A percentile compares a stretch with the other conserved stretches of the same genome.
Conservation (phyloP, 2,113 vertebrate genomes). For the Gulo gulo region DNA sequence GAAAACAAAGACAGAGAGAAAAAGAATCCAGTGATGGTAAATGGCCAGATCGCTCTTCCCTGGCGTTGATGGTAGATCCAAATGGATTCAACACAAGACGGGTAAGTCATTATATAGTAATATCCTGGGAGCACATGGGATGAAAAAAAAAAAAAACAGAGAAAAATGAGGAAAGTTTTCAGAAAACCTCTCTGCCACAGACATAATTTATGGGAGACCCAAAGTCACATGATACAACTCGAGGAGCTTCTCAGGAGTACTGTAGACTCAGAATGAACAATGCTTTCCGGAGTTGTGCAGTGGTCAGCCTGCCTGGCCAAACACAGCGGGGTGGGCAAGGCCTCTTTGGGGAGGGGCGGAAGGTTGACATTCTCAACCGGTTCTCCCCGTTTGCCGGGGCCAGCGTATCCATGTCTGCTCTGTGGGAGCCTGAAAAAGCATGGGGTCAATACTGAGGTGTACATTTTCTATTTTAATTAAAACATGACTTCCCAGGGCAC, state of each 20-base stretch:
- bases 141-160: not conserved
- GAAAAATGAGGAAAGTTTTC: not conserved
- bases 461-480: not conserved
- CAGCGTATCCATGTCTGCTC: not conserved
- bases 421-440: not conserved
- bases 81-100: not conserved
- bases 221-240: not conserved
- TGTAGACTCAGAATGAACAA: too few species aligned
- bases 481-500: not conserved
- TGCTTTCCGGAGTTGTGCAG: not conserved
- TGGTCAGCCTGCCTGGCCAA: not conserved
- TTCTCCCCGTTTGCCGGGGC: not conserved
- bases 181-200: not conserved
- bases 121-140: not conserved
- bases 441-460: not conserved
- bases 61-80: not conserved
- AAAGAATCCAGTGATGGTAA: not conserved
- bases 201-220: not conserved
- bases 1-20: not conserved
- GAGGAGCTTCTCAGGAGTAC: not conserved
- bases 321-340: not conserved
- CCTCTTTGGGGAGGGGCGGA: not conserved
- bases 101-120: not conserved
- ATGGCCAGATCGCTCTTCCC: not conserved
- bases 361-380: not conserved